These are phyloP conservation scores for Asteroscopus sphinx DNA, from an alignment of 2,888 invertebrate species.

Conservation along the genomic window DNA sequence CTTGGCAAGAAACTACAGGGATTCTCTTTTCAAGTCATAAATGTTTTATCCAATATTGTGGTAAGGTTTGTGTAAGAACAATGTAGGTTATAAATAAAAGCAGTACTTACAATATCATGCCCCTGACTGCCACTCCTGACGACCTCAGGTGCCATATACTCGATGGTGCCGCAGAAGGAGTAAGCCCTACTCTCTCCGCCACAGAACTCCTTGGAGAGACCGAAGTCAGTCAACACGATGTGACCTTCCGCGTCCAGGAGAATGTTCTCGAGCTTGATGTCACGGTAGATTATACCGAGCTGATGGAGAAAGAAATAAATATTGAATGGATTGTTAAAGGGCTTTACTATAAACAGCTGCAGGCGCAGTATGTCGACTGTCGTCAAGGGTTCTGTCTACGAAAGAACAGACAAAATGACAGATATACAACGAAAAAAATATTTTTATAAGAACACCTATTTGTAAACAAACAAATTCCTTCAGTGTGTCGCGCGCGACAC, in stretches of 20 bases:
- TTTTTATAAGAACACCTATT: no score
- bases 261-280: slow-evolving; percentile 99
- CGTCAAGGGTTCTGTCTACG: no score
- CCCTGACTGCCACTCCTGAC: slow-evolving; percentile 96
- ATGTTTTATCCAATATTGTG: no score
- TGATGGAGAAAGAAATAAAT: slow-evolving; percentile 76
- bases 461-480: no score
- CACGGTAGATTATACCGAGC: slow-evolving; percentile 99
- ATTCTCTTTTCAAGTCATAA: no score
- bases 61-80: no score
- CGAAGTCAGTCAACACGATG: slow-evolving; percentile 99
- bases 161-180: slow-evolving; percentile 99
- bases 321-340: not conserved
- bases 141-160: slow-evolving; percentile 99
- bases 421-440: no score
- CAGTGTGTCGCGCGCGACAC: no score
- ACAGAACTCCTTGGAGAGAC: slow-evolving; percentile 98
- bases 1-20: no score
- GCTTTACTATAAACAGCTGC: no score
- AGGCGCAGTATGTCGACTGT: no score
- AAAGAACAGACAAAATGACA: no score
- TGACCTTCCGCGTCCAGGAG: slow-evolving; percentile 98
- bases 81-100: not conserved
- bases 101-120: slow-evolving; percentile 97
- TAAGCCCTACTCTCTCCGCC: slow-evolving; percentile 95